phyloP scores from a whole-genome alignment of 1,140 invertebrate species.

The Sweltsa coloradensis region DNA sequence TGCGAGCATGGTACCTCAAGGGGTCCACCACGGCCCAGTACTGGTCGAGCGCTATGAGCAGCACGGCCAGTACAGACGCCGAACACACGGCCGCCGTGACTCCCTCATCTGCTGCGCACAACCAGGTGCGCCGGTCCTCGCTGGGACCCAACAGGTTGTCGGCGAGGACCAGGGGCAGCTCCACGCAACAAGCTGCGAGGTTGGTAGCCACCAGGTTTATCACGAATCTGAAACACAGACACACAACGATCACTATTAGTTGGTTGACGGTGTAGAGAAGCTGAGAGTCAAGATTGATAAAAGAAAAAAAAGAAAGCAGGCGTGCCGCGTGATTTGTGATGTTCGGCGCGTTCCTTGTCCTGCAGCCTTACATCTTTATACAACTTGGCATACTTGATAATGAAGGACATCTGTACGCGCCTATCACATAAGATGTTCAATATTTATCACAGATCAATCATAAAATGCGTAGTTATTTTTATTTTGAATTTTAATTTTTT shows the following conservation, averaged over 20 bases:
- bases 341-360: no score
- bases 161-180: constrained; percentile 43
- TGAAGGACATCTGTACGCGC: no score
- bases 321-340: no score
- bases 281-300: background rate
- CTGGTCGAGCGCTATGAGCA: constrained; percentile 74
- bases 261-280: background rate
- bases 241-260: constrained; percentile 14
- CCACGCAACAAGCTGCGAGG: constrained; percentile 42
- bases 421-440: no score
- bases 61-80: constrained; percentile 50
- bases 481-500: no score
- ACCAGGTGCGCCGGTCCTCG: constrained; percentile 21
- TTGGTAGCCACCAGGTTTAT: constrained; percentile 54
- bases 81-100: constrained; percentile 37
- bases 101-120: constrained; percentile 37
- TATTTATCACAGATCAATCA: no score
- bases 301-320: constrained; percentile 3
- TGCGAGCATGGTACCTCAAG: constrained; percentile 63
- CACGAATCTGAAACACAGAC: constrained; percentile 43
- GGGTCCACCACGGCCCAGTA: constrained; percentile 80
- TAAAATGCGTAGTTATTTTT: no score
- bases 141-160: constrained; percentile 24
- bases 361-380: no score
- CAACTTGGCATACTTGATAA: no score